Evolutionary conservation across 2,888 invertebrate genomes (phyloP), one percentile per base, ranked within the genome.

Genomic region (Papilio gigon): DNA sequence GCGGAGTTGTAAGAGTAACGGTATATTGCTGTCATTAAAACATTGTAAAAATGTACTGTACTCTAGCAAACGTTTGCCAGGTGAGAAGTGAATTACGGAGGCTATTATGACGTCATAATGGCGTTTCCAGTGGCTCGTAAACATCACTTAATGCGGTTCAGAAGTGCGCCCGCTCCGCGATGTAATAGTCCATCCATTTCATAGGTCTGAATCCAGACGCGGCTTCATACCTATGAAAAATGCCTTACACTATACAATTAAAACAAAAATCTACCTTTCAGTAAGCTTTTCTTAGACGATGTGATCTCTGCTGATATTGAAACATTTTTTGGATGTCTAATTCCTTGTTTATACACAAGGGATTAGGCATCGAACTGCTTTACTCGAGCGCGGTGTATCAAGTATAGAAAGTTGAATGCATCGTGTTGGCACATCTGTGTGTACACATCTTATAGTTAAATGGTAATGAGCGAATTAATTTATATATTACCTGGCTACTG

Each of bases 51-150:
- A 27, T 50, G 27, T n/a, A 30, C 30, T 56, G 30, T 4, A 56
- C 30, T 56, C 4, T 17, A 0, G 4, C 27, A 27, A 53, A 53
- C 53, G n/a, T 53, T 53, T 53, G 9, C 30, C 30, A 30, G 53
- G 53, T 56, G 30, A 56, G 53, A 30, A 56, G 44, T 30, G 44
- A 63, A 53, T 53, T 35, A 53, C 50, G 37, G 33, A 3, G 17
- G 22, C 47, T 35, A 35, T 63, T 63, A 20, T 63, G 22, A 63
- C 63, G 50, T 50, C 63, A 63, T 63, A 63, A 50, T 25, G 35
- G 50, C n/a, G 50, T 22, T 61, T 35, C 50, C 14, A 63, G 63
- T 63, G 63, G 33, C 63, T 63, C 63, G 25, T 63, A 63, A 63
- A 63, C 14, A 35, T 50, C 37, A 63, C 25, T 63, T 63, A 47